Percentiles rank a stretch among this genome's conserved stretches.
Evolutionary conservation across 1,140 invertebrate genomes (phyloP).

Genomic region (Leptinotarsa texana): DNA sequence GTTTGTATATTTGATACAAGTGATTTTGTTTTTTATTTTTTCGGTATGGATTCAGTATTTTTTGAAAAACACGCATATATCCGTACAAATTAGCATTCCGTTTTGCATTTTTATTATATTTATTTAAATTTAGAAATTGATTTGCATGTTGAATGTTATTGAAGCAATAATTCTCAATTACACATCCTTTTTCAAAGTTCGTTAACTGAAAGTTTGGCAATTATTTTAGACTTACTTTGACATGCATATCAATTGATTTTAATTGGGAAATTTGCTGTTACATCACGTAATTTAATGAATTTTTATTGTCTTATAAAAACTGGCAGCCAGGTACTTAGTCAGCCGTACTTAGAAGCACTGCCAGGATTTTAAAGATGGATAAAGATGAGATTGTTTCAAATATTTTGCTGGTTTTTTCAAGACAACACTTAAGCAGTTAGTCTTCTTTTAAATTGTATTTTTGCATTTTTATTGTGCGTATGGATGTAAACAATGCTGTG

Average conservation of each 20-base stretch:
- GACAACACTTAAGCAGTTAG: constrained; percentile 10
- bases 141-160: constrained; percentile 15
- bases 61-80: constrained; percentile 40
- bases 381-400: constrained; percentile 11
- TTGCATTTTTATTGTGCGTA: constrained; percentile 45
- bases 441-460: constrained; percentile 31
- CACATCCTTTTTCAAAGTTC: not conserved
- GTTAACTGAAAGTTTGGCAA: not conserved
- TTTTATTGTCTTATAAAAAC: constrained; percentile 2
- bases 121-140: constrained; percentile 14
- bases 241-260: constrained; percentile 20
- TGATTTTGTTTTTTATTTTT: constrained; percentile 21
- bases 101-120: constrained; percentile 24
- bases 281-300: constrained; percentile 13
- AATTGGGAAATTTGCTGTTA: constrained; percentile 16
- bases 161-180: constrained; percentile 10
- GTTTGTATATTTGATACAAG: constrained; percentile 22
- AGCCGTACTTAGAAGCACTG: constrained; percentile 22
- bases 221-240: not conserved
- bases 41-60: constrained; percentile 35
- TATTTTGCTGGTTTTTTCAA: constrained; percentile 17
- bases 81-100: constrained; percentile 48
- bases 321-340: constrained; percentile 24
- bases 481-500: constrained; percentile 49
- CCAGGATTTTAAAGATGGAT: constrained; percentile 14